Base-by-base conservation (phyloP, 2,888 invertebrate species). In the Cryptocheilus praepositus region DNA sequence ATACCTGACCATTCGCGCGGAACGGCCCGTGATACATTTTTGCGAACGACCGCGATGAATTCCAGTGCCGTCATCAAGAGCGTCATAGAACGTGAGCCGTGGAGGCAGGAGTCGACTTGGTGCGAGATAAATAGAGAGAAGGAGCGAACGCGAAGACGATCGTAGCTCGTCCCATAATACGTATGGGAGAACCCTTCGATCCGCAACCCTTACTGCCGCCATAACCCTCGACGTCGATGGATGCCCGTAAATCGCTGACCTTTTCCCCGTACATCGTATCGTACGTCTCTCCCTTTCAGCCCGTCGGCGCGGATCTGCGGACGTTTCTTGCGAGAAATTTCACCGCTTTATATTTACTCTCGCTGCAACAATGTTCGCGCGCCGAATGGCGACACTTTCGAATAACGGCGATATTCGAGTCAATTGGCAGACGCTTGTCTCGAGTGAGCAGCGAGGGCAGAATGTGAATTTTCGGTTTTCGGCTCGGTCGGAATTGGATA, bases 231-330 rank as follows among this genome's bases (percentile, higher is more conserved):
- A 51, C 71, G 45, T 57, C 61, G 65, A 64, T 61, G 66, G 64
- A 66, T 59, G 61, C 58, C 59, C 69, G 58, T 73, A 73, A 70
- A 73, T 73, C 61, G 73, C 58, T 64, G 69, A 73, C 66, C 73
- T 66, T 73, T 73, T 67, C 46, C 49, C 49, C 53, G 54, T 63
- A 69, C 58, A 49, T 55, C 63, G 51, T 56, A 13, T n/a, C 49
- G 13, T 44, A 11, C 15, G 19, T 18, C 56, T 56, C 44, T n/a
- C 45, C 21, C 7, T 13, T 11, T 44, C 56, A 4, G 16, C 22
- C 28, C 43, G 59, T 53, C 57, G 56, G 54, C 55, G 57, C 15
- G n/a, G 64, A 54, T 43, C 44, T 43, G 43, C 19, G 55, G n/a
- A 19, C 53, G 51, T 61, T 66, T 53, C 58, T 55, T 52, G 58